A percentile compares a stretch with the other conserved stretches of the same genome.
Evolutionary conservation across 2,113 vertebrate genomes (phyloP).

Genomic region (Enhydra lutris): DNA sequence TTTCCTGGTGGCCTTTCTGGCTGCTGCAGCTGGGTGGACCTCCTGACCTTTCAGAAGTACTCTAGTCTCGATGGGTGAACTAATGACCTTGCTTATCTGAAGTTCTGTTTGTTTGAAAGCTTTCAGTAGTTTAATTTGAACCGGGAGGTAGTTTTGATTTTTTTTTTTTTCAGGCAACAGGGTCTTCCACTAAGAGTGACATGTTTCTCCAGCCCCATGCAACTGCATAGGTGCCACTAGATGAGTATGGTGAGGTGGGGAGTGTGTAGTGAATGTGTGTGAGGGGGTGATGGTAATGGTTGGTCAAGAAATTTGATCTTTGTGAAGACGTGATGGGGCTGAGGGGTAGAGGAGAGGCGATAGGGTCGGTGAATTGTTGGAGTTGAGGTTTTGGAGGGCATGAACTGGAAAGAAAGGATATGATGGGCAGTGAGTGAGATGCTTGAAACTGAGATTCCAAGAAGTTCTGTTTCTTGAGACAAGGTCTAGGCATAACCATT

Average conservation of each 20-base stretch:
- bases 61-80: background rate
- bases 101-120: constrained; percentile 50
- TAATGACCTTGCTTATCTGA: constrained; percentile 55
- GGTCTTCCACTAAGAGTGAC: background rate
- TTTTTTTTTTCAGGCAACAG: background rate
- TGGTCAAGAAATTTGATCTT: background rate
- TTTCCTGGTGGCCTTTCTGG: background rate
- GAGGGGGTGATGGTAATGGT: background rate
- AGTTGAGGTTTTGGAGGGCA: background rate
- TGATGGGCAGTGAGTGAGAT: background rate
- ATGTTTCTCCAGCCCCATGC: background rate
- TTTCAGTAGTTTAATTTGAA: background rate
- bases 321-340: background rate
- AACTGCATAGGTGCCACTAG: background rate
- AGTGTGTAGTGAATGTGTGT: background rate
- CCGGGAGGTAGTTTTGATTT: background rate
- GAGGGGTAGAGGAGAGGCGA: background rate
- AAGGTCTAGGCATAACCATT: background rate
- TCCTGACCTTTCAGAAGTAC: constrained; percentile 55
- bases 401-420: background rate
- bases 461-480: background rate
- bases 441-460: background rate
- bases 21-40: background rate
- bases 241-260: background rate
- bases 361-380: background rate